phyloP scores from a whole-genome alignment of 2,888 invertebrate species.

The Hoplodrina ambigua region DNA sequence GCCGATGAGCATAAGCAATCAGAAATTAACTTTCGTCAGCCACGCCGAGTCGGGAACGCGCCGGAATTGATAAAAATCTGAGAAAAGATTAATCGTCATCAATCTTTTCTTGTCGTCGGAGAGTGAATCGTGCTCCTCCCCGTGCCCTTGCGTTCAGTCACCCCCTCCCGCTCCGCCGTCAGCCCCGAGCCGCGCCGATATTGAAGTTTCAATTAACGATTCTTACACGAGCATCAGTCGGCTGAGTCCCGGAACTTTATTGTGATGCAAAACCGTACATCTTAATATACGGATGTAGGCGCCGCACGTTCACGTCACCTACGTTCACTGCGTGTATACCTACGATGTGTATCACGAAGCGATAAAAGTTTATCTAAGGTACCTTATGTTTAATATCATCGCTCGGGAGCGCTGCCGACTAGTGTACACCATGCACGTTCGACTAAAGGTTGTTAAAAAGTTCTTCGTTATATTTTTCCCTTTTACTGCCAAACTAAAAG shows the following conservation, averaged over 20 bases:
- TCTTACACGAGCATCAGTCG: slow-evolving; percentile 40
- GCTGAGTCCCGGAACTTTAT: slow-evolving; percentile 40
- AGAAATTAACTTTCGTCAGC: slow-evolving; percentile 34
- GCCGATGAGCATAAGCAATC: background rate
- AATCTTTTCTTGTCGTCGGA: slow-evolving; percentile 60
- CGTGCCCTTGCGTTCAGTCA: background rate
- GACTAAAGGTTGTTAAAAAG: slow-evolving; percentile 19
- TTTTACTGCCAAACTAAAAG: slow-evolving; percentile 30
- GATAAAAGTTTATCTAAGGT: background rate
- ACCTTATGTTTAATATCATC: background rate
- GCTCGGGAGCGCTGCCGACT: background rate
- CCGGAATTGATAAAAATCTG: slow-evolving; percentile 64
- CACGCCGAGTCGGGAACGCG: slow-evolving; percentile 34
- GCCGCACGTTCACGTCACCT: background rate
- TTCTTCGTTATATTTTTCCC: slow-evolving; percentile 26
- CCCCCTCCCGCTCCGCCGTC: background rate
- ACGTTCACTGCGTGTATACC: background rate
- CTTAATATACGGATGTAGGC: slow-evolving; percentile 19
- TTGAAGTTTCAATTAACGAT: slow-evolving; percentile 61
- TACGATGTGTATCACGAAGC: background rate
- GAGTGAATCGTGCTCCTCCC: slow-evolving; percentile 33
- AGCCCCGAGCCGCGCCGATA: slow-evolving; percentile 31
- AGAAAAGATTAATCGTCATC: slow-evolving; percentile 65
- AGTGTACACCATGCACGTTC: slow-evolving; percentile 3
- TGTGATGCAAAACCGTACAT: slow-evolving; percentile 54